Base-by-base conservation (phyloP, 2,797 vertebrate species). In the Chrysolophus pictus region DNA sequence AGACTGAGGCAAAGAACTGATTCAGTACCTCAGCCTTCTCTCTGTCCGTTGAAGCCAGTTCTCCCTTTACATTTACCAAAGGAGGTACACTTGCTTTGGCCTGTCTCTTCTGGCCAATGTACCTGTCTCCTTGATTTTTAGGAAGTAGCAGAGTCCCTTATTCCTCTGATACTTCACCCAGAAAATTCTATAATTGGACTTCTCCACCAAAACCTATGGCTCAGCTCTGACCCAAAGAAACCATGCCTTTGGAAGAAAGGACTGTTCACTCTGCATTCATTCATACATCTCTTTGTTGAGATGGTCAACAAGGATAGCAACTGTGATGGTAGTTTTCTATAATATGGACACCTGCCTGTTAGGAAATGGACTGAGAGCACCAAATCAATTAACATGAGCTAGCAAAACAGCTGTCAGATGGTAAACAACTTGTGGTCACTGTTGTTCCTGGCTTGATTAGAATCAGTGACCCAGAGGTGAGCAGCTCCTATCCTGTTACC, bases 401-500 rank as follows among this genome's bases (percentile, higher is more conserved):
- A 83, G 65, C 82, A 92, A 94, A 55, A 91, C 94, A 96, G 95
- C 95, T 95, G 94, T 95, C 93, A 87, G 84, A 95, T 89, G 88
- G 95, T 96, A 95, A 95, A 96, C 94, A 96, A 94, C 63, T 95
- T 78, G 76, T 92, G 90, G 91, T 91, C 87, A 89, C 84, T 93
- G 49, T 96, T 94, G 87, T 96, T 95, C 67, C 88, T 91, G 88
- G 78, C 84, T 94, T 93, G 94, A 84, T 96, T 96, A 95, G 90
- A 70, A 84, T 56, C 11, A 14, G 79, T 94, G 95, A 95, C 90
- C 90, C 84, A 87, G 88, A 91, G 94, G 94, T 95, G 95, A 96
- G 86, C 59, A 81, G 88, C 93, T 95, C 84, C 81, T 96, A 95
- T 93, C 92, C 70, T 96, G 96, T 96, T 96, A 95, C 94, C 67